Conservation (phyloP, 2,888 invertebrate species). For the Caenorhabditis panamensis region DNA sequence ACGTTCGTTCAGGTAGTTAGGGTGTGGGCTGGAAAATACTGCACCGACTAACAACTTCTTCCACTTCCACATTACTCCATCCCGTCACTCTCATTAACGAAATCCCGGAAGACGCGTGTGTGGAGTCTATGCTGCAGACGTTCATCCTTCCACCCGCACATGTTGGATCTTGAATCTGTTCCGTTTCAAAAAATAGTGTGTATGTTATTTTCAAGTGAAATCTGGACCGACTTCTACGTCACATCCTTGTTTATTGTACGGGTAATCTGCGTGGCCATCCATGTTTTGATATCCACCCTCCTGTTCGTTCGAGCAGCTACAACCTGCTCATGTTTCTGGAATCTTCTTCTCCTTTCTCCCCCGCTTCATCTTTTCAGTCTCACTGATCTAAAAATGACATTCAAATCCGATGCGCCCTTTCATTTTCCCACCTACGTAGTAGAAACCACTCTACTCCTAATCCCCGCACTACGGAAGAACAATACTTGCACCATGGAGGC, state of each 20-base stretch:
- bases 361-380: background rate
- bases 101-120: slow-evolving; percentile 39
- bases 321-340: background rate
- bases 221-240: slow-evolving; percentile 30
- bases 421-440: slow-evolving; percentile 29
- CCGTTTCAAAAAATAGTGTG: slow-evolving; percentile 11
- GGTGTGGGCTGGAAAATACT: slow-evolving; percentile 12
- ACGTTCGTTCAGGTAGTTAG: slow-evolving; percentile 1
- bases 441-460: slow-evolving; percentile 37
- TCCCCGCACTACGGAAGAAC: slow-evolving; percentile 24
- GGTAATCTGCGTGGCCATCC: slow-evolving; percentile 24
- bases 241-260: slow-evolving; percentile 41
- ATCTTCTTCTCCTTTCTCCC: background rate
- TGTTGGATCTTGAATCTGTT: slow-evolving; percentile 15
- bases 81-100: slow-evolving; percentile 40
- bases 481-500: background rate
- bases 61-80: background rate
- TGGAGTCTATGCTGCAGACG: background rate
- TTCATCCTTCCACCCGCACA: slow-evolving; percentile 15
- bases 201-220: slow-evolving; percentile 10
- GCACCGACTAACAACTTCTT: slow-evolving; percentile 8
- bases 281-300: slow-evolving; percentile 23
- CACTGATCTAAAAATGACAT: slow-evolving; percentile 37
- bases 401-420: slow-evolving; percentile 22
- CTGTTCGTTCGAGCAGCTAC: background rate